Evolutionary conservation across 2,113 vertebrate species (phyloP).

Genomic region (Argyrosomus japonicus): DNA sequence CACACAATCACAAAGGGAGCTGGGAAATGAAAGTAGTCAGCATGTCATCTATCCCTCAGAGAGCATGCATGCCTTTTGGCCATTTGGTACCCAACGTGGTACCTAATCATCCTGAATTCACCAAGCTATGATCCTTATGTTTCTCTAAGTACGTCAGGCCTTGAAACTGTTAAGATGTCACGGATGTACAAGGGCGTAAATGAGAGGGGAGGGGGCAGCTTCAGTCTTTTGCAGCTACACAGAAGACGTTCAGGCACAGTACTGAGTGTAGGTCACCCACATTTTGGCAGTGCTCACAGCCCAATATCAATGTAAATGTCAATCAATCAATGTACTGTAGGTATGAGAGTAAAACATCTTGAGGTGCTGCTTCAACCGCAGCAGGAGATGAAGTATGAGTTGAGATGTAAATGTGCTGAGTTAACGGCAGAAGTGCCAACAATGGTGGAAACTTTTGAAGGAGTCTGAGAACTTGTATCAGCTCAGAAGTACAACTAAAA

Average conservation of each 20-base stretch:
- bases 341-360: not conserved
- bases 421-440: not conserved
- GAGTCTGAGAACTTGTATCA: not conserved
- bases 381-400: constrained; percentile 21
- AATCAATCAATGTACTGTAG: not conserved
- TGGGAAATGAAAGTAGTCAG: constrained; percentile 32
- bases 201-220: not conserved
- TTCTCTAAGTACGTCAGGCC: not conserved
- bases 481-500: too few species aligned
- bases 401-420: not conserved
- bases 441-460: not conserved
- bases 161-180: not conserved
- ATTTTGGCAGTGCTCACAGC: not conserved
- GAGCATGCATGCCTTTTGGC: constrained; percentile 20
- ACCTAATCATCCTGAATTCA: constrained; percentile 29
- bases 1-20: constrained; percentile 3
- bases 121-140: constrained; percentile 12
- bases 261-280: not conserved
- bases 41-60: constrained; percentile 23
- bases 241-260: not conserved
- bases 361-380: constrained; percentile 14
- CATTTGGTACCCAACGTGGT: constrained; percentile 20
- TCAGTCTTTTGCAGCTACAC: not conserved
- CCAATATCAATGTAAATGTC: too few species aligned
- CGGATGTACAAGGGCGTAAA: not conserved